Evolutionary conservation across 2,113 vertebrate species (phyloP).

Genomic region (Mesembrinibis cayennensis): DNA sequence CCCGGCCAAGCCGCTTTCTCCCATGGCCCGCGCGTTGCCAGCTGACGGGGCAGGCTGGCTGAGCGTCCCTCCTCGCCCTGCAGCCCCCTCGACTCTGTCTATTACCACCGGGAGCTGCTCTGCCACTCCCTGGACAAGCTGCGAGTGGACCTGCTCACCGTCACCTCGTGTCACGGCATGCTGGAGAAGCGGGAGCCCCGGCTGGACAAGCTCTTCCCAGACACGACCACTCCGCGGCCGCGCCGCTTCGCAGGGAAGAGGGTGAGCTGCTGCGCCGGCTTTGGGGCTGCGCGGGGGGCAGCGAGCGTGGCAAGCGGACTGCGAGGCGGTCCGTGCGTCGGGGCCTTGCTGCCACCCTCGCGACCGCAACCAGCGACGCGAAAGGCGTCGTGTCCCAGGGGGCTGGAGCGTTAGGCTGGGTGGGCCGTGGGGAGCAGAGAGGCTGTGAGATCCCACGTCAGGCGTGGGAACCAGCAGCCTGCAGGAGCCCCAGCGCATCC

Average conservation of each 20-base stretch:
- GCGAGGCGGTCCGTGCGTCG: accelerated
- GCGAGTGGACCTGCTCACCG: slow-evolving; percentile 91
- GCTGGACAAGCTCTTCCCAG: slow-evolving; percentile 92
- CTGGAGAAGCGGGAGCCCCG: slow-evolving; percentile 87
- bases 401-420: not conserved
- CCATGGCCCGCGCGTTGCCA: accelerated
- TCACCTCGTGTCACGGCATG: slow-evolving; percentile 92
- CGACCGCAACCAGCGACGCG: no score
- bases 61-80: not conserved
- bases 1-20: no score
- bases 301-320: not conserved
- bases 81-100: slow-evolving; percentile 83
- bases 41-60: not conserved
- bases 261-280: slow-evolving; percentile 53
- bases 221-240: slow-evolving; percentile 82
- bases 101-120: slow-evolving; percentile 93
- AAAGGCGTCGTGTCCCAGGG: accelerated
- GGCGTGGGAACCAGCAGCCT: accelerated
- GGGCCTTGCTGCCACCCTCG: accelerated
- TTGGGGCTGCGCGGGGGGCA: accelerated
- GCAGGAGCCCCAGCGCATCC: not conserved
- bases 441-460: accelerated
- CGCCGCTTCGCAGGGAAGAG: slow-evolving; percentile 85
- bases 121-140: slow-evolving; percentile 92
- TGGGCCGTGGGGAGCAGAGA: no score